A percentile compares a stretch with the other conserved stretches of the same genome.
These are phyloP conservation scores for Microcebus griseorufus DNA, from an alignment of 2,113 vertebrate species.

Conservation along the genomic window DNA sequence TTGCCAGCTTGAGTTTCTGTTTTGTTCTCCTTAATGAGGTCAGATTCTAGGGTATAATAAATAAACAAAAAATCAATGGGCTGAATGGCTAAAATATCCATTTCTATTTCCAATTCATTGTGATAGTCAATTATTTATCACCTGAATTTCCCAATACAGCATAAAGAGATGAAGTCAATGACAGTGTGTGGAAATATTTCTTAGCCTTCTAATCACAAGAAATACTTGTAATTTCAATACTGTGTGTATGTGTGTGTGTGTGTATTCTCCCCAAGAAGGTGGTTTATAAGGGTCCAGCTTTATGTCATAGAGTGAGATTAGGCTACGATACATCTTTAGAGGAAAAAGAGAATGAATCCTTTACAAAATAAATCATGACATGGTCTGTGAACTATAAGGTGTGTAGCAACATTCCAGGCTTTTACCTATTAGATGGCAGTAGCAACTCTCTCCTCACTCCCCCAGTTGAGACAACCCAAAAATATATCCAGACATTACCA, in stretches of 20 bases:
- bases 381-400: not conserved
- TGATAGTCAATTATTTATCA: not conserved
- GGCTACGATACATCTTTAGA: not conserved
- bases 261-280: not conserved
- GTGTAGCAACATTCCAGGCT: not conserved
- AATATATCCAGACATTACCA: not conserved
- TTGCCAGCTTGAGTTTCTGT: not conserved
- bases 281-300: not conserved
- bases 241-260: not conserved
- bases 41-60: not conserved
- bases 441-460: not conserved
- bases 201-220: not conserved
- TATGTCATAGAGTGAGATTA: not conserved
- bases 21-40: not conserved
- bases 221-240: not conserved
- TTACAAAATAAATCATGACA: not conserved
- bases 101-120: slow-evolving; percentile 6
- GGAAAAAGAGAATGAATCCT: not conserved
- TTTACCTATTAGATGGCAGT: not conserved
- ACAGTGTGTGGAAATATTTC: not conserved
- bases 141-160: not conserved
- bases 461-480: not conserved
- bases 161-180: not conserved
- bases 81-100: not conserved
- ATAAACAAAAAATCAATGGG: not conserved